Percentiles rank a stretch among this genome's conserved stretches.
These are phyloP conservation scores for Platichthys stellatus DNA, from an alignment of 2,113 vertebrate genomes.

Conservation along the genomic window DNA sequence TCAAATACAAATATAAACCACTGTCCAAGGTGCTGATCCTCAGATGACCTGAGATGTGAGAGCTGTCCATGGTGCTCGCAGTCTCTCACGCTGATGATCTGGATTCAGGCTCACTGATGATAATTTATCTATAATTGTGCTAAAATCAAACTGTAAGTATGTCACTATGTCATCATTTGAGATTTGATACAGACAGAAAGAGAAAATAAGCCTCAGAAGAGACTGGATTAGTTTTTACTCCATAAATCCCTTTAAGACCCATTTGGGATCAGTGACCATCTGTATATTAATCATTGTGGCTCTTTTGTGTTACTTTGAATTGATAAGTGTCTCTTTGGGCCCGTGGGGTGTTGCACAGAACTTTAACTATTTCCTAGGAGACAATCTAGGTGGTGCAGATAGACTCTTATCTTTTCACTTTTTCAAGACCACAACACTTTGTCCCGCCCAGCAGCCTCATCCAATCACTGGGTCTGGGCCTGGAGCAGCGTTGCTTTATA, in stretches of 20 bases:
- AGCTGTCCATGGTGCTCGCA: not conserved
- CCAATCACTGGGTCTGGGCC: not conserved
- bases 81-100: not conserved
- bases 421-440: not conserved
- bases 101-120: not conserved
- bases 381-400: constrained; percentile 11
- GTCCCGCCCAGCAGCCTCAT: not conserved
- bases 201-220: too few species aligned
- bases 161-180: not conserved
- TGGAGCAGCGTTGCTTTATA: constrained; percentile 14
- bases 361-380: not conserved
- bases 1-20: not conserved
- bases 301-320: not conserved
- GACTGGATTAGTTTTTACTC: too few species aligned
- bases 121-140: not conserved
- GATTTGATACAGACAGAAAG: not conserved
- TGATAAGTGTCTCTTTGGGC: not conserved
- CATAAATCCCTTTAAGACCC: too few species aligned
- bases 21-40: constrained; percentile 5
- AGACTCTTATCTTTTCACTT: not conserved
- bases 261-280: not conserved
- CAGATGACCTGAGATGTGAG: not conserved
- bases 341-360: not conserved
- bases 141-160: not conserved
- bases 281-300: not conserved